Conservation (phyloP, 2,888 invertebrate genomes). For the Spialia ferax region DNA sequence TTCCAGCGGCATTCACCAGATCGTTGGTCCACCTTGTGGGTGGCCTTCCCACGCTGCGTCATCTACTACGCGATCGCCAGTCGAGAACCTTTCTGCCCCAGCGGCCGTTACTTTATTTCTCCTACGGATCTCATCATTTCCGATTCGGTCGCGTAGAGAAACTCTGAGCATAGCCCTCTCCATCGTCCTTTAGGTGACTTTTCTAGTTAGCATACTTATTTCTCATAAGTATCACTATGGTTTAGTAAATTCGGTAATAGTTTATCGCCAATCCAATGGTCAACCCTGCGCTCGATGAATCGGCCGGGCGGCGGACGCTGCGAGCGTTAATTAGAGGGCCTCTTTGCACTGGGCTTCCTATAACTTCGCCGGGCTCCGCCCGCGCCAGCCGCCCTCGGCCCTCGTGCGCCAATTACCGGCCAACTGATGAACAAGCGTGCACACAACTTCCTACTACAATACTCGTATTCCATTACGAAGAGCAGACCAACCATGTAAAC, state of each 20-base stretch:
- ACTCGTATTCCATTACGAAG: constrained; percentile 71
- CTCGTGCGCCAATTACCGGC: constrained; percentile 81
- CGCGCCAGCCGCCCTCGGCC: constrained; percentile 60
- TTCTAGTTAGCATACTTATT: too few species aligned
- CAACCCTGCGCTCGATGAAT: constrained; percentile 48
- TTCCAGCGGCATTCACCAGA: too few species aligned
- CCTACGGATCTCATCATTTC: too few species aligned
- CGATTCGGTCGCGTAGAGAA: too few species aligned
- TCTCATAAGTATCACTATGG: too few species aligned
- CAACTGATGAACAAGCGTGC: constrained; percentile 73
- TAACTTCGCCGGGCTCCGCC: constrained; percentile 52
- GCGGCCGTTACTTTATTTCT: too few species aligned
- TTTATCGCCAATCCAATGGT: constrained; percentile 41
- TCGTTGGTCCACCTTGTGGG: too few species aligned
- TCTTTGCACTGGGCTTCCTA: constrained; percentile 49
- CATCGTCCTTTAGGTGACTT: too few species aligned
- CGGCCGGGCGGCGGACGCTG: constrained; percentile 54
- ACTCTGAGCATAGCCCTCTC: too few species aligned
- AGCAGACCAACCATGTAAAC: constrained; percentile 48
- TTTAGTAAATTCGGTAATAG: neutral
- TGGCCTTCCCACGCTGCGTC: too few species aligned
- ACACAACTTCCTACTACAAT: constrained; percentile 70
- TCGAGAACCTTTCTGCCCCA: too few species aligned
- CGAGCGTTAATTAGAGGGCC: constrained; percentile 76
- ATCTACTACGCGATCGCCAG: too few species aligned